Evolutionary conservation across 1,140 invertebrate species (phyloP).

Genomic region (Drosophila littoralis): DNA sequence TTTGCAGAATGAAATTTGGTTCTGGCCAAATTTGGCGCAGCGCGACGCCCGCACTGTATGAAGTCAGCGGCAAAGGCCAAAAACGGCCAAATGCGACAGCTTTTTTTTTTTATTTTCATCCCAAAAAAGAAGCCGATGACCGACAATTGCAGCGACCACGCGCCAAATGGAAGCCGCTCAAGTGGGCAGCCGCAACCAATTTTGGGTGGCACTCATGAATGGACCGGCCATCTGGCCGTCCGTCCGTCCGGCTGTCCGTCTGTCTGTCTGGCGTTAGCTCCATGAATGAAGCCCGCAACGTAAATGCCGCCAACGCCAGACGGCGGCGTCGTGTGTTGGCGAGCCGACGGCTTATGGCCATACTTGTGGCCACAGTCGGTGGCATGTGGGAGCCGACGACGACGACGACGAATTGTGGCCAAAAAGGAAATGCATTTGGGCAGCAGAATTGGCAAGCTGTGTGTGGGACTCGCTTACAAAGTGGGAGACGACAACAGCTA

Average conservation of each 20-base stretch:
- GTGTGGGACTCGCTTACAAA: conserved; percentile 24
- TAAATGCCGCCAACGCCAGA: conserved; percentile 57
- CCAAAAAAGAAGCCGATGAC: conserved; percentile 58
- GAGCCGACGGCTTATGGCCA: conserved; percentile 62
- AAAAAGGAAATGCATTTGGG: conserved; percentile 81
- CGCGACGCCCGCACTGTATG: conserved; percentile 52
- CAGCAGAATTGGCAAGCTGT: conserved; percentile 60
- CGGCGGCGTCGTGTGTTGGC: conserved; percentile 60
- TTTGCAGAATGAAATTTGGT: conserved; percentile 36
- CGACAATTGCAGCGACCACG: conserved; percentile 77
- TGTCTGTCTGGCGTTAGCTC: conserved; percentile 26
- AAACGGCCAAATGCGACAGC: conserved; percentile 49
- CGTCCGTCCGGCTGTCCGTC: not conserved
- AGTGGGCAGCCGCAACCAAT: conserved; percentile 70
- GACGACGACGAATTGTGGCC: conserved; percentile 47
- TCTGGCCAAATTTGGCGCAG: conserved; percentile 55
- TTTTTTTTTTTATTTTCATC: not conserved
- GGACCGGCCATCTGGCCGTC: conserved; percentile 26
- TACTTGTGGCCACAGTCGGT: conserved; percentile 13
- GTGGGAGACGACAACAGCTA: conserved; percentile 41
- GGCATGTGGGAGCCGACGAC: conserved; percentile 72
- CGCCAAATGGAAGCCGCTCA: conserved; percentile 68
- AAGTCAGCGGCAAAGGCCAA: conserved; percentile 43
- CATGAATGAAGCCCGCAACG: conserved; percentile 59
- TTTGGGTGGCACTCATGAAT: conserved; percentile 78